Evolutionary conservation across 2,888 invertebrate genomes (phyloP), one percentile per base, ranked within the genome.

Genomic region (Helicoverpa assulta): DNA sequence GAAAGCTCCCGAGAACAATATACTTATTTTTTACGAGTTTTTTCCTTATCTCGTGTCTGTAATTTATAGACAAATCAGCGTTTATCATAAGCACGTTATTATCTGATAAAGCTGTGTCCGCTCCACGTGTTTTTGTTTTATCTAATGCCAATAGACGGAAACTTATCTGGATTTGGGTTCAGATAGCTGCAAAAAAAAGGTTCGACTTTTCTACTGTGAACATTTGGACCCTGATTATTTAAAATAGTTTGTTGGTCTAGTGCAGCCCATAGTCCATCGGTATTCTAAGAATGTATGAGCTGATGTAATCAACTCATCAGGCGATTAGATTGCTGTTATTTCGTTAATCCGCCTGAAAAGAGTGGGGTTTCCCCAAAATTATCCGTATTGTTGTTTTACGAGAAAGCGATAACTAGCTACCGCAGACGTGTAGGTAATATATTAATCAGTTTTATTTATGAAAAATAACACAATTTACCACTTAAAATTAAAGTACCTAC

Each of bases 41-140:
- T 62, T 60, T 37, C 74, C 61, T 33, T 68, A 61, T 74, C 80
- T 40, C n/a, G 29, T 29, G 21, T 50, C 26, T 50, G 57, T 67
- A 59, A 76, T 76, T 75, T 76, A 75, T 75, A 67, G 54, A 67
- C 55, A 75, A 76, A 76, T 76, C 80, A 75, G 76, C 63, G 80
- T 63, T 47, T 76, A 76, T 80, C 68, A 75, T 75, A 79, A 52
- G 56, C 33, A 51, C 52, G 47, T 61, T 71, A 67, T 59, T 68
- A 80, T 60, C 76, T 63, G 80, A 68, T 76, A 75, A 75, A 67
- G 43, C 43, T 57, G 37, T 79, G 63, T 76, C 75, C 62, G 68
- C 58, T 79, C 54, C 75, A 74, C 59, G 73, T 81, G 62, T 67
- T 53, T 53, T 37, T 63, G 40, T 64, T 66, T 70, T 80, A 69